Base-by-base conservation (phyloP, 92 coral and sea anemone species). In the Phenganax marumi region DNA sequence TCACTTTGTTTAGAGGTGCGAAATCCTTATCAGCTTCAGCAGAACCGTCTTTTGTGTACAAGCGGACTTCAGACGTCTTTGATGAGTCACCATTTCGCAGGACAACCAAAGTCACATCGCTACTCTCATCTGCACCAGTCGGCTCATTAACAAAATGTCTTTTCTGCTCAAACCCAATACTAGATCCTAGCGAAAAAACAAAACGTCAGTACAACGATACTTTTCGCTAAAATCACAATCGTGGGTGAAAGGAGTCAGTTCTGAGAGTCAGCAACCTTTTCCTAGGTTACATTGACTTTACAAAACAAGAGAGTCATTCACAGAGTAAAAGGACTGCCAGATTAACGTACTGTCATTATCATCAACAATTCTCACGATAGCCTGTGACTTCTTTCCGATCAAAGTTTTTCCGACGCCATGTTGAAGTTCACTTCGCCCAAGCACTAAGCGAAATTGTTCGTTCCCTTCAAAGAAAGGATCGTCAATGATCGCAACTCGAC, bases 11-110 rank as follows among this genome's bases (percentile, higher is more conserved):
- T 19, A 92, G 50, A 12, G 98, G 93, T 25, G 87, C 90, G 84
- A 92, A 96, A 73, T 88, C 97, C 69, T 50, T 84, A 5, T 92
- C 99, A 81, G 97, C 93, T 70, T 91, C 91, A 50, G 96, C 97
- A 25, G 99, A 93, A 43, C 96, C 97, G 57, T 96, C 99, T 60
- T 89, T 90, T 6, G 93, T 96, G 77, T 81, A 96, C 50, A 96
- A 86, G 70, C 93, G 89, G 33, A 96, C 93, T 18, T 82, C 89
- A 48, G 91, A 89, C 48, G 82, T 51, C 21, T 50, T 84, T 56
- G 92, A 85, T 39, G 88, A 83, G 77, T 96, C 99, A 71, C 99
- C 99, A 48, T 90, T 87, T 63, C 91, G 92, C 18, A 60, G 80
- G 9, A 96, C 88, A 49, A 81, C 57, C 19, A 96, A 79, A 18